These are phyloP conservation scores for Hylomyscus alleni DNA, from an alignment of 2,797 vertebrate species.

Conservation along the genomic window DNA sequence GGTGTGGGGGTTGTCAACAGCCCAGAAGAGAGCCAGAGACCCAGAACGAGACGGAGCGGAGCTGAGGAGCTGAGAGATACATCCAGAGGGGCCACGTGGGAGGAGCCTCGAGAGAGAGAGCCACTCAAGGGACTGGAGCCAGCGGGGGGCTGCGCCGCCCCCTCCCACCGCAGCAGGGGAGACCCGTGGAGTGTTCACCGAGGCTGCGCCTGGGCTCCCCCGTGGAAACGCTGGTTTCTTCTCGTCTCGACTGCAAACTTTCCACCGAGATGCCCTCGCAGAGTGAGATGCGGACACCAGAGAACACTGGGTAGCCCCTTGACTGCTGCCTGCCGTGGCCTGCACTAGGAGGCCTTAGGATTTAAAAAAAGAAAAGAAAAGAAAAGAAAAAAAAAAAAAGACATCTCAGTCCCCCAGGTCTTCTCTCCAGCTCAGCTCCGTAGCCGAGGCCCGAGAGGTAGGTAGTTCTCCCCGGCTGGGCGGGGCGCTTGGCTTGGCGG, in stretches of 20 bases:
- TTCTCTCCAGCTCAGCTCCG: slow-evolving; percentile 51
- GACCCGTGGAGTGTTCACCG: slow-evolving; percentile 10
- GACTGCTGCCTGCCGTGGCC: not conserved
- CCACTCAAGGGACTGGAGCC: not conserved
- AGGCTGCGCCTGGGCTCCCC: slow-evolving; percentile 49
- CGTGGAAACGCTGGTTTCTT: slow-evolving; percentile 37
- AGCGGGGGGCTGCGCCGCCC: not conserved
- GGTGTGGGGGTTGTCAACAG: slow-evolving; percentile 87
- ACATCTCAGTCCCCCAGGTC: slow-evolving; percentile 48
- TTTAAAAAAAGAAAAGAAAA: not conserved
- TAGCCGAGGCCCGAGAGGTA: slow-evolving; percentile 76
- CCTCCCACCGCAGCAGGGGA: not conserved
- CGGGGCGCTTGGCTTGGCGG: slow-evolving; percentile 52
- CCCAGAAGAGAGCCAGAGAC: slow-evolving; percentile 68
- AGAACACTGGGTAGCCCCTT: slow-evolving; percentile 54
- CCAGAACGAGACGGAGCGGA: not conserved
- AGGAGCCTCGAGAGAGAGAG: not conserved
- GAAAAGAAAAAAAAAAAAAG: not conserved
- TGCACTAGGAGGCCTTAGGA: slow-evolving; percentile 16
- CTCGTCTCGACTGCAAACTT: slow-evolving; percentile 76
- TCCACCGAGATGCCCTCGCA: slow-evolving; percentile 74
- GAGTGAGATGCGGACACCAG: slow-evolving; percentile 26
- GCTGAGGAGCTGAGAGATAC: not conserved
- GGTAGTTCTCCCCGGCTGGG: slow-evolving; percentile 56
- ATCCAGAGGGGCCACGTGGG: slow-evolving; percentile 58